Evolutionary conservation across 1,140 invertebrate genomes (phyloP).

Genomic region (Batillaria attramentaria): DNA sequence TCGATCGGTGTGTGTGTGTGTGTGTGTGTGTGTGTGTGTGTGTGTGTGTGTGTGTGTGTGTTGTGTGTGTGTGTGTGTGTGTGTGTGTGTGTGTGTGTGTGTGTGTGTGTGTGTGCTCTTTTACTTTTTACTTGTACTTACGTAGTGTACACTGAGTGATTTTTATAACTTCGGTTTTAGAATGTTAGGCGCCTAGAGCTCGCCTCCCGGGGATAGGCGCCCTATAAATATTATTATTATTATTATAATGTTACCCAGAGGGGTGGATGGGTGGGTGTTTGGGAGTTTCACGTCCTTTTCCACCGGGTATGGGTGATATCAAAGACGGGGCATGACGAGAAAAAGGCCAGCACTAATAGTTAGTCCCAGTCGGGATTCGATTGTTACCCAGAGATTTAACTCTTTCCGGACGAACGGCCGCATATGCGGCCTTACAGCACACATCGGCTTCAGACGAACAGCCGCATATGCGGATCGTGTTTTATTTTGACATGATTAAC

Average conservation of each 20-base stretch:
- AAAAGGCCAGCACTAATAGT: too few relatives aligned
- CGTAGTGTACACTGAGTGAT: too few relatives aligned
- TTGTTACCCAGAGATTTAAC: too few relatives aligned
- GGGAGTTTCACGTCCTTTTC: background rate
- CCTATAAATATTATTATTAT: background rate
- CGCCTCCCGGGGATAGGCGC: background rate
- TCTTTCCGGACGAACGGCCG: too few relatives aligned
- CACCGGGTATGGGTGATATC: too few relatives aligned
- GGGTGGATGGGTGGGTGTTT: background rate
- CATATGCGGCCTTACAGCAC: too few relatives aligned
- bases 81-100: background rate
- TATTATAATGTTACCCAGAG: background rate
- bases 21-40: slow-evolving; percentile 6
- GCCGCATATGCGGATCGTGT: too few relatives aligned
- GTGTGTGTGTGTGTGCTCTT: background rate
- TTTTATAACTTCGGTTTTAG: background rate
- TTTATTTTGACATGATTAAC: too few relatives aligned
- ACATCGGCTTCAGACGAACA: too few relatives aligned
- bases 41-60: background rate
- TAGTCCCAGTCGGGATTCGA: too few relatives aligned
- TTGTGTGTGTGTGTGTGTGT: background rate
- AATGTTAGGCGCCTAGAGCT: background rate
- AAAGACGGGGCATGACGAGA: too few relatives aligned
- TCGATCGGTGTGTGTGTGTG: slow-evolving; percentile 1
- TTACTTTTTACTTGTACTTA: background rate